Evolutionary conservation across 2,797 vertebrate species (phyloP).

Genomic region (Lutjanus campechanus): DNA sequence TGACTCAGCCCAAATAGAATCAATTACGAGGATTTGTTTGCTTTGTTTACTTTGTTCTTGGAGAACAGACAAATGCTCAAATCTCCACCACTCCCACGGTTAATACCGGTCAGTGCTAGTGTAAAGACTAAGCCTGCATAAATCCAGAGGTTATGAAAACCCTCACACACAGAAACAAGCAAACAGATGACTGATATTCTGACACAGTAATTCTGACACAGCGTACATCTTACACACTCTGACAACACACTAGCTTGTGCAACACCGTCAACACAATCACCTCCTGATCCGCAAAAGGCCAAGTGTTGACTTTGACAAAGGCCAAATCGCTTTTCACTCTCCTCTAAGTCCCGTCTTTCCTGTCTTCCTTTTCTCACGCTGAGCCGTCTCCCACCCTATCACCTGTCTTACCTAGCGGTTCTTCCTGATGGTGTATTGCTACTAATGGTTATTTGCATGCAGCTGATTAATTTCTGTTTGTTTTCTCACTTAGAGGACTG

Average conservation of each 20-base stretch:
- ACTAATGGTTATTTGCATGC: neutral
- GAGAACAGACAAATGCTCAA: constrained; percentile 49
- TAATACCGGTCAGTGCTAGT: constrained; percentile 57
- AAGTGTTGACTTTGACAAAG: constrained; percentile 85
- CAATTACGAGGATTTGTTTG: constrained; percentile 72
- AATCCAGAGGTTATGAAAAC: constrained; percentile 69
- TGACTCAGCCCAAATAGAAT: constrained; percentile 66
- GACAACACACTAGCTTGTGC: constrained; percentile 64
- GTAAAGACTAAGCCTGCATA: constrained; percentile 42
- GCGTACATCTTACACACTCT: constrained; percentile 54
- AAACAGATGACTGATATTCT: constrained; percentile 65
- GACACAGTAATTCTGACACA: constrained; percentile 61
- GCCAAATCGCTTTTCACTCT: constrained; percentile 70
- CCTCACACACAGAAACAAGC: constrained; percentile 62
- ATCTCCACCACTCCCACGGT: constrained; percentile 23
- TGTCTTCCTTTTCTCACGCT: constrained; percentile 28
- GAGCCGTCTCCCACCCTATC: constrained; percentile 4
- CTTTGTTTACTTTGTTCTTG: constrained; percentile 58
- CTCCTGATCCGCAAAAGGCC: constrained; percentile 79
- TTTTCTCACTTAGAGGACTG: neutral
- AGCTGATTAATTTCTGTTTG: neutral
- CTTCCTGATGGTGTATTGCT: neutral
- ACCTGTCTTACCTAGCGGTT: neutral
- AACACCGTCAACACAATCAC: constrained; percentile 66
- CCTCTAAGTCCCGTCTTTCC: constrained; percentile 21